These are phyloP conservation scores for Pristis pectinata DNA, from an alignment of 2,797 vertebrate species.

Conservation along the genomic window DNA sequence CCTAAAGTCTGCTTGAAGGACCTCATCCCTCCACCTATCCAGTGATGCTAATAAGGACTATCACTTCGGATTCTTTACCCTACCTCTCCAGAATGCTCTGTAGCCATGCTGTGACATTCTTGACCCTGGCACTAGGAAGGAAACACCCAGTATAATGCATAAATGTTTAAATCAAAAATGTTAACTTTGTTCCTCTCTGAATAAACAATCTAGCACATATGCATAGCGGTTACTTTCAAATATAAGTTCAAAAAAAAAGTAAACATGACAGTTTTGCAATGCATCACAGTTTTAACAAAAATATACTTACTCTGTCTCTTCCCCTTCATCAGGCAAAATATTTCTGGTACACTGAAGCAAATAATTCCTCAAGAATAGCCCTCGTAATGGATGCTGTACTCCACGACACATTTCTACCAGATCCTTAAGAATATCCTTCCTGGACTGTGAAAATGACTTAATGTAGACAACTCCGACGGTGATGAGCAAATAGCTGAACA, in stretches of 20 bases:
- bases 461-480: slow-evolving; percentile 97
- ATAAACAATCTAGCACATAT: not conserved
- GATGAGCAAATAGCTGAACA: slow-evolving; percentile 82
- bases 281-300: not conserved
- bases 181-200: too few species aligned
- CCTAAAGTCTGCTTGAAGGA: too few species aligned
- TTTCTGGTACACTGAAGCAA: slow-evolving; percentile 94
- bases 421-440: slow-evolving; percentile 96
- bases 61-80: too few species aligned
- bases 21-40: too few species aligned
- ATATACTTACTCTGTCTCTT: slow-evolving; percentile 74
- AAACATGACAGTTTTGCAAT: not conserved
- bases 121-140: too few species aligned
- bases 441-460: slow-evolving; percentile 93
- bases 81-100: too few species aligned
- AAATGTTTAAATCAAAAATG: too few species aligned
- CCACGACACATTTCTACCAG: slow-evolving; percentile 98
- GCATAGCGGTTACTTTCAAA: not conserved
- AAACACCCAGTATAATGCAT: too few species aligned
- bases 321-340: slow-evolving; percentile 91
- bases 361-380: slow-evolving; percentile 94
- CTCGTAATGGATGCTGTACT: slow-evolving; percentile 90
- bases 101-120: too few species aligned
- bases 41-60: too few species aligned
- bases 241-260: not conserved